phyloP scores from a whole-genome alignment of 2,888 invertebrate species.

The Aphidoletes aphidimyza region DNA sequence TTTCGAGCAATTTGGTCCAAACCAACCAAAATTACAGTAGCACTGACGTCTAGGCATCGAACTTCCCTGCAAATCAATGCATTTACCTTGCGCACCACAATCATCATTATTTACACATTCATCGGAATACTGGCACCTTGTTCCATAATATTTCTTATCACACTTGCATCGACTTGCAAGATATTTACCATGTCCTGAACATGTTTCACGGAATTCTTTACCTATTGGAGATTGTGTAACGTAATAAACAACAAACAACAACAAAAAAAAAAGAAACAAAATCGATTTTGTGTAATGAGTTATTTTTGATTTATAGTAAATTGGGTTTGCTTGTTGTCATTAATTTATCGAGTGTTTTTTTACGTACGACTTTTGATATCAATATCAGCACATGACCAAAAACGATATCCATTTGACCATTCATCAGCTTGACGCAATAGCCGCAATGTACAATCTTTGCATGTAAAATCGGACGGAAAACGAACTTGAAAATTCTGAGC shows the following conservation, averaged over 20 bases:
- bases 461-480: constrained; percentile 83
- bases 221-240: too few relatives aligned
- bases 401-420: constrained; percentile 86
- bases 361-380: constrained; percentile 72
- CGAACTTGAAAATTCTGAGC: constrained; percentile 84
- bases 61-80: constrained; percentile 83
- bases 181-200: constrained; percentile 85
- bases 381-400: constrained; percentile 97
- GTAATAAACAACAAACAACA: too few relatives aligned
- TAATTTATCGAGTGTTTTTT: too few relatives aligned
- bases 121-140: constrained; percentile 87
- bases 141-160: constrained; percentile 82
- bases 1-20: constrained; percentile 84
- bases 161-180: constrained; percentile 84
- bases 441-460: constrained; percentile 89
- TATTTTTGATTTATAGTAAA: too few relatives aligned
- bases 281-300: too few relatives aligned
- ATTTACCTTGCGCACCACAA: constrained; percentile 87
- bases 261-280: too few relatives aligned
- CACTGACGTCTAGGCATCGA: constrained; percentile 85
- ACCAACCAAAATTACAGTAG: constrained; percentile 90
- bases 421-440: constrained; percentile 90
- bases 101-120: constrained; percentile 87
- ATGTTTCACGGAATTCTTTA: constrained; percentile 78
- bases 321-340: too few relatives aligned